Evolutionary conservation across 2,797 vertebrate genomes (phyloP), one percentile per base, ranked within the genome.

Genomic region (Melopsittacus undulatus): DNA sequence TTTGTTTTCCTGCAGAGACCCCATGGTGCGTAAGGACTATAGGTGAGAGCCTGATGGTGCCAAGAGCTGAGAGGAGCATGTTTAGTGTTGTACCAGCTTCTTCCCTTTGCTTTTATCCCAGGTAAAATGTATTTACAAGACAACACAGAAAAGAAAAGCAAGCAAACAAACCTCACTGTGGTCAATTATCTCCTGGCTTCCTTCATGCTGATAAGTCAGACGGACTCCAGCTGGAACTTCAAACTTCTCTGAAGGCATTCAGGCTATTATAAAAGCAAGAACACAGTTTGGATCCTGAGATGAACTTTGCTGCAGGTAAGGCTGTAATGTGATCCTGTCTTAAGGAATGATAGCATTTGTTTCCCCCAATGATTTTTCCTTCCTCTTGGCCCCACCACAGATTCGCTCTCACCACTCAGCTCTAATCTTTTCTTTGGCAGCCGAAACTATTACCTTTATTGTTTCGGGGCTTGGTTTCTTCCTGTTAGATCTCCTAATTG

Each of bases 371-470:
- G 34, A 34, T 66, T 88, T 94, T 63, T 59, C 34, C 70, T 92
- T 89, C 64, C 61, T 94, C 64, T 75, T 90, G 74, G 92, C 93
- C 45, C 63, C 48, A 59, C 49, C 11, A 9, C 80, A 89, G 85
- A 91, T 90, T 45, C 69, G 42, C 45, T 94, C 52, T 94, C 92
- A 79, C 56, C 8, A 3, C 43, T 75, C 40, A 4, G 18, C 64
- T 92, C 81, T 76, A 70, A 92, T 96, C 74, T 90, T 79, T 94
- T 88, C 74, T 87, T 94, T 95, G 78, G 94, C 81, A 80, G 62
- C 74, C 92, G 87, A 87, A 91, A 57, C 77, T 79, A 94, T 94
- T 91, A 84, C 62, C 91, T 89, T 94, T 87, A 90, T 94, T 95
- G 85, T 95, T 96, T 76, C 73, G 80, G 75, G 80, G 78, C 86